Evolutionary conservation across 2,113 vertebrate species (phyloP).

Genomic region (Daphoenositta chrysoptera): DNA sequence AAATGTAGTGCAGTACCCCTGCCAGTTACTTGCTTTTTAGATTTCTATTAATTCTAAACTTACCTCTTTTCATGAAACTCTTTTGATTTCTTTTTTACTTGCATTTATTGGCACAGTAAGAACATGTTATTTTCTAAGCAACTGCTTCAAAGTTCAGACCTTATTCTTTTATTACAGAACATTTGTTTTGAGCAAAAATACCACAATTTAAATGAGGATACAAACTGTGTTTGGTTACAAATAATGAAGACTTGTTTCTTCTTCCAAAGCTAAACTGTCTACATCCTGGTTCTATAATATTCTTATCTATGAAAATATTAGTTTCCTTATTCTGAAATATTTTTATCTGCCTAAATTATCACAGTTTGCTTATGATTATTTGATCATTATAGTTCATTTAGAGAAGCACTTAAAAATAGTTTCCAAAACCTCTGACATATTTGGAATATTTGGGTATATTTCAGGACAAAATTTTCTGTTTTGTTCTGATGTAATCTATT

Average conservation of each 20-base stretch:
- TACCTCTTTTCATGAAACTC: not conserved
- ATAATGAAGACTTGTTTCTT: not conserved
- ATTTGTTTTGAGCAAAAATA: not conserved
- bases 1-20: not conserved
- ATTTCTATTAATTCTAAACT: not conserved
- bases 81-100: not conserved
- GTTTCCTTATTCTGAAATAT: not conserved
- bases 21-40: not conserved
- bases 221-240: not conserved
- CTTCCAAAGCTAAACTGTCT: not conserved
- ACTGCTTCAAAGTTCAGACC: not conserved
- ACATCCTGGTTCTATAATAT: not conserved
- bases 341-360: not conserved
- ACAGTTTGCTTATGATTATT: not conserved
- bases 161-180: not conserved
- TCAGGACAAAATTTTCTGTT: not conserved
- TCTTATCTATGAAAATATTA: not conserved
- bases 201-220: not conserved
- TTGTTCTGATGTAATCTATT: not conserved
- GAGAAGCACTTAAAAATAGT: not conserved
- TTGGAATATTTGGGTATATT: not conserved
- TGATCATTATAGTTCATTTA: not conserved
- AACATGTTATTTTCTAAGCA: not conserved
- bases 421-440: not conserved
- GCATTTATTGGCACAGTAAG: not conserved